Evolutionary conservation across 2,888 invertebrate species (phyloP).

Genomic region (Entomobrya multifasciata): DNA sequence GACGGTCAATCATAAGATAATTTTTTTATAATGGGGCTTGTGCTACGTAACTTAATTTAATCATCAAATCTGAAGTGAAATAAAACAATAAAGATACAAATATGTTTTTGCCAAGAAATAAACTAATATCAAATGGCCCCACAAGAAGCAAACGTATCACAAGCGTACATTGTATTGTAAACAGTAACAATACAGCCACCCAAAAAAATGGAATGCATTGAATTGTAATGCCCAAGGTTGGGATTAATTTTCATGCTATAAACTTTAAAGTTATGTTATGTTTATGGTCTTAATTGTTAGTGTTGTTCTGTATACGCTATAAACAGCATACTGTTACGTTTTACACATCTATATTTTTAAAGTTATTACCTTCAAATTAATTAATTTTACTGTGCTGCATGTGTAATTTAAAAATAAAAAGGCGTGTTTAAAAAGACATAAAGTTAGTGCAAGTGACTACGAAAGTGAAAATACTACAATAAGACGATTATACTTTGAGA

Average conservation of each 20-base stretch:
- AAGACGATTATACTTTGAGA: constrained; percentile 22
- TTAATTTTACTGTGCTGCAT: neutral
- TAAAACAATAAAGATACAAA: no score
- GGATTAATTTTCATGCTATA: neutral
- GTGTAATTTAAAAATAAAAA: constrained; percentile 4
- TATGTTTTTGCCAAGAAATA: constrained; percentile 45
- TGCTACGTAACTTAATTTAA: no score
- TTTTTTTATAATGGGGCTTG: no score
- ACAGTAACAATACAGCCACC: no score
- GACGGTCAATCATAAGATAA: no score
- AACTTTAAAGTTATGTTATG: no score
- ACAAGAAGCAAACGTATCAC: no score
- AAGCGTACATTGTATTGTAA: no score
- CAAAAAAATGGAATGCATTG: constrained; percentile 1
- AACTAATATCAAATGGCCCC: neutral
- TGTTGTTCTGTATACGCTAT: no score
- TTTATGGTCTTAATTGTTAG: no score
- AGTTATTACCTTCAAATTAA: constrained; percentile 44
- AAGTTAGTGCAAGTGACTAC: neutral
- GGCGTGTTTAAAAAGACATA: constrained; percentile 26
- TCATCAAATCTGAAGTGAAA: no score
- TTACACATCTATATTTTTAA: constrained; percentile 32
- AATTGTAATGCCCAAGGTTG: constrained; percentile 19
- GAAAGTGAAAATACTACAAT: constrained; percentile 54
- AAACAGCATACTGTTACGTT: constrained; percentile 26